Evolutionary conservation across 2,797 vertebrate genomes (phyloP).

Genomic region (Harpagifer antarcticus): DNA sequence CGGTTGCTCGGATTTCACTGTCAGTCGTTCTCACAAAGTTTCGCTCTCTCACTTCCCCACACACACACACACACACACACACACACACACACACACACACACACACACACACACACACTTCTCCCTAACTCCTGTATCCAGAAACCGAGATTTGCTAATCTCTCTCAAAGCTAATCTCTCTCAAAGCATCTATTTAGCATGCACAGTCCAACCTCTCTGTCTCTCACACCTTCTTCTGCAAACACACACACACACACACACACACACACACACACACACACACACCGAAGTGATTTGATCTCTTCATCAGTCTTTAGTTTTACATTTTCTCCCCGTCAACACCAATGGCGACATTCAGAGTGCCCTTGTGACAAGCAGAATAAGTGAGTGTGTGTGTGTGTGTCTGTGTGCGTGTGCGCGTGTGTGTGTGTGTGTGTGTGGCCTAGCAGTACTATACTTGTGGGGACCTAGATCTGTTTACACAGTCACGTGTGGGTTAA

Average conservation of each 20-base stretch:
- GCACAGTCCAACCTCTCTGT: slow-evolving; percentile 13
- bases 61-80: slow-evolving; percentile 11
- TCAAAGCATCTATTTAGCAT: slow-evolving; percentile 59
- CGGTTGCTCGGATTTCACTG: slow-evolving; percentile 28
- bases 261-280: not conserved
- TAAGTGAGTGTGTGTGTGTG: slow-evolving; percentile 11
- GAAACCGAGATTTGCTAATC: slow-evolving; percentile 46
- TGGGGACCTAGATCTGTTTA: too few species aligned
- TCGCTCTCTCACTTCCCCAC: slow-evolving; percentile 15
- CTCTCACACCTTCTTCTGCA: slow-evolving; percentile 1
- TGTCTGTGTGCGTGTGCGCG: slow-evolving; percentile 16
- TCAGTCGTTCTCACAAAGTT: slow-evolving; percentile 37
- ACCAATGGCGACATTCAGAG: slow-evolving; percentile 36
- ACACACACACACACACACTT: slow-evolving; percentile 28
- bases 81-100: slow-evolving; percentile 6
- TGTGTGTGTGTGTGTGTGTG: slow-evolving; percentile 21
- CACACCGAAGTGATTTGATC: slow-evolving; percentile 4
- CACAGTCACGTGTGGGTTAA: too few species aligned
- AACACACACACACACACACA: not conserved
- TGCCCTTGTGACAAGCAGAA: slow-evolving; percentile 51
- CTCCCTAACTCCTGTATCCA: slow-evolving; percentile 25
- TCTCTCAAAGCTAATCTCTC: slow-evolving; percentile 59
- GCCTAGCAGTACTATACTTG: too few species aligned
- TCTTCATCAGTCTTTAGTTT: slow-evolving; percentile 22
- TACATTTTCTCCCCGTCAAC: slow-evolving; percentile 28